Evolutionary conservation across 2,888 invertebrate species (phyloP).

Genomic region (Leptura quadrifasciata): DNA sequence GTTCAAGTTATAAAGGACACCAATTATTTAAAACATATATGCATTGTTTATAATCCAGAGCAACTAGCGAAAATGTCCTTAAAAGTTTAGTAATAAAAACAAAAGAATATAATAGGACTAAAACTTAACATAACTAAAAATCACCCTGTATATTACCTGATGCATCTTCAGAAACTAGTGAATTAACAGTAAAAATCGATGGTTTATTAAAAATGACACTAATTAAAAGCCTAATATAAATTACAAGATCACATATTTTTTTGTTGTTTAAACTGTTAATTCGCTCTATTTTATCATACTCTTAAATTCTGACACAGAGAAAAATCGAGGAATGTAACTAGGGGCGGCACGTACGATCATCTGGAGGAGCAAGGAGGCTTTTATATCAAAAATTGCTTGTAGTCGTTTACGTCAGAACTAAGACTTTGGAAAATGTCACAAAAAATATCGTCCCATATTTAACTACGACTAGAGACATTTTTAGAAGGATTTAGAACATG

Average conservation of each 20-base stretch:
- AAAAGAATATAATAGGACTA: slow-evolving; percentile 21
- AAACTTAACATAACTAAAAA: slow-evolving; percentile 28
- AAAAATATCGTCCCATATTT: too few relatives aligned
- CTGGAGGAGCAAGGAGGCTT: slow-evolving; percentile 28
- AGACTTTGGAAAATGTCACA: not conserved
- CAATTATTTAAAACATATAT: not conserved
- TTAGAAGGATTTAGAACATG: too few relatives aligned
- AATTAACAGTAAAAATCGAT: slow-evolving; percentile 54
- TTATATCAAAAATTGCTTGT: not conserved
- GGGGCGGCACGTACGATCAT: slow-evolving; percentile 49
- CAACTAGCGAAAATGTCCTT: slow-evolving; percentile 18
- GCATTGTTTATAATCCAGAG: slow-evolving; percentile 1
- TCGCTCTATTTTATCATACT: slow-evolving; percentile 47
- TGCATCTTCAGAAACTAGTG: slow-evolving; percentile 27
- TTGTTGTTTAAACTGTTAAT: slow-evolving; percentile 58
- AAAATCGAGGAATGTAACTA: slow-evolving; percentile 69
- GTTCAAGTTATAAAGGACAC: not conserved
- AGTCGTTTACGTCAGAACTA: not conserved
- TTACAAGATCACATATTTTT: slow-evolving; percentile 53
- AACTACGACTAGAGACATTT: too few relatives aligned
- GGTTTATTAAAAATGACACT: slow-evolving; percentile 41
- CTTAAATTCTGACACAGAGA: slow-evolving; percentile 57
- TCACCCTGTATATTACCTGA: slow-evolving; percentile 43
- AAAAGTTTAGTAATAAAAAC: slow-evolving; percentile 10
- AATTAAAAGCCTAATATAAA: slow-evolving; percentile 46